Percentiles rank a stretch among this genome's conserved stretches.
Evolutionary conservation across 2,113 vertebrate species (phyloP).

Genomic region (Heterochromis multidens): DNA sequence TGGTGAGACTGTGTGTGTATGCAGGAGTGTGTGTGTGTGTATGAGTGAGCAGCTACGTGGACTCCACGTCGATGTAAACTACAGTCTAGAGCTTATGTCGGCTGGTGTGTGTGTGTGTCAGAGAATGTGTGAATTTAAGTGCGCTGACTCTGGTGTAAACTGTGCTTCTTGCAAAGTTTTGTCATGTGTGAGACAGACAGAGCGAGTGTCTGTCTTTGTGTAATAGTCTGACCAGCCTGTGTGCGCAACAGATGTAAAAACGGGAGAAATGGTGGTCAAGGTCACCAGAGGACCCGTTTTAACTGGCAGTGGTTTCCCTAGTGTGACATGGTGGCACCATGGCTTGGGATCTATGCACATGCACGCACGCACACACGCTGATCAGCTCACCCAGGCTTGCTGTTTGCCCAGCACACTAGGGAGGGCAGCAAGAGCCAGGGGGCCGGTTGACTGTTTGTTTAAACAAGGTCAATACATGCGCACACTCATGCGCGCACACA

Average conservation of each 20-base stretch:
- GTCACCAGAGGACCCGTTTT: conserved; percentile 73
- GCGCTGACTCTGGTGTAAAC: conserved; percentile 23
- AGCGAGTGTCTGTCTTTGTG: not conserved
- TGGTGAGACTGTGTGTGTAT: conserved; percentile 79
- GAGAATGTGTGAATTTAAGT: conserved; percentile 22
- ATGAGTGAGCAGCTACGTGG: conserved; percentile 14
- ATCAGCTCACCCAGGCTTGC: conserved; percentile 42
- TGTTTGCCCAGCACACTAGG: conserved; percentile 68
- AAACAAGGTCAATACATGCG: conserved; percentile 74
- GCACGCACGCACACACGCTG: conserved; percentile 8
- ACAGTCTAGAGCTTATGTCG: conserved; percentile 15
- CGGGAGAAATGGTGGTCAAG: conserved; percentile 80
- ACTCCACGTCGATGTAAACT: conserved; percentile 51
- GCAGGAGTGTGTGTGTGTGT: conserved; percentile 5
- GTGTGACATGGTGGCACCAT: conserved; percentile 45
- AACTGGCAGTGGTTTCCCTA: conserved; percentile 41
- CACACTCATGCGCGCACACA: conserved; percentile 1
- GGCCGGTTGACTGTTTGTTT: conserved; percentile 75
- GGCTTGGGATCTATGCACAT: conserved; percentile 32
- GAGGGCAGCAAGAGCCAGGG: conserved; percentile 69
- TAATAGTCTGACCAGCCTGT: not conserved
- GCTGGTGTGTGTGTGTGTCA: not conserved
- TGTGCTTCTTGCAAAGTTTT: conserved; percentile 5
- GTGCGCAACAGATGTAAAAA: conserved; percentile 77
- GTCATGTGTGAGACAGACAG: not conserved